These are phyloP conservation scores for Nematostella vectensis DNA, from an alignment of 92 coral and sea anemone genomes.

Conservation along the genomic window DNA sequence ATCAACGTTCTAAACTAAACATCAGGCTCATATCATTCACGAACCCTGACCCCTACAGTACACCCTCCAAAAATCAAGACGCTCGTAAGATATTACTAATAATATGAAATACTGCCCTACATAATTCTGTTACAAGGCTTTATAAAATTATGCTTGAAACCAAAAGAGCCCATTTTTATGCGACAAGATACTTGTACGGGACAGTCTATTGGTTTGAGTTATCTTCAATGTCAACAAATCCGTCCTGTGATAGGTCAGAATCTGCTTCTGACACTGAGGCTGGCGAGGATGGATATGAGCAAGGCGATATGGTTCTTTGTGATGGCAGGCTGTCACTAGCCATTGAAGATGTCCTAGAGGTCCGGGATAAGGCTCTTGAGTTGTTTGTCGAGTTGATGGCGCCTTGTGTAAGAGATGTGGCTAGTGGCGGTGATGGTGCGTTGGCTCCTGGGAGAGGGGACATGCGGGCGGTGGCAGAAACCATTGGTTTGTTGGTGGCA, in stretches of 20 bases:
- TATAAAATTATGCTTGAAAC: too few species aligned
- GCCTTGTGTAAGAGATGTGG: slow-evolving; percentile 65
- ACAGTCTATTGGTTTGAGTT: slow-evolving; percentile 64
- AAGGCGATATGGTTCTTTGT: slow-evolving; percentile 80
- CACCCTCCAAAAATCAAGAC: too few species aligned
- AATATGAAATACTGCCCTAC: neutral
- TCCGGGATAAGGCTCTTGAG: slow-evolving; percentile 42
- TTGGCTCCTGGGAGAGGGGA: slow-evolving; percentile 55
- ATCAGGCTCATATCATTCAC: too few species aligned
- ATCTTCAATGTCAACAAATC: slow-evolving; percentile 76
- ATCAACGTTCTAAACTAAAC: too few species aligned
- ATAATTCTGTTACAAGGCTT: too few species aligned
- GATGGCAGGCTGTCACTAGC: slow-evolving; percentile 89
- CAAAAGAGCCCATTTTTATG: too few species aligned
- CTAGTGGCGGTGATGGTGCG: slow-evolving; percentile 87
- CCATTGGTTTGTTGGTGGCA: slow-evolving; percentile 24
- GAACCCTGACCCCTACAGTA: too few species aligned
- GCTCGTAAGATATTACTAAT: too few species aligned
- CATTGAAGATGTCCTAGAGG: slow-evolving; percentile 85
- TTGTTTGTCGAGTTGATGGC: slow-evolving; percentile 35
- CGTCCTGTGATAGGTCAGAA: slow-evolving; percentile 89
- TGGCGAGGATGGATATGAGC: slow-evolving; percentile 94
- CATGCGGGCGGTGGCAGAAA: slow-evolving; percentile 76
- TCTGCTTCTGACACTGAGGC: slow-evolving; percentile 75
- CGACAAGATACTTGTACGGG: too few species aligned